Percentiles rank a stretch among this genome's conserved stretches.
These are phyloP conservation scores for Zapornia atra DNA, from an alignment of 2,113 vertebrate species.

Conservation along the genomic window DNA sequence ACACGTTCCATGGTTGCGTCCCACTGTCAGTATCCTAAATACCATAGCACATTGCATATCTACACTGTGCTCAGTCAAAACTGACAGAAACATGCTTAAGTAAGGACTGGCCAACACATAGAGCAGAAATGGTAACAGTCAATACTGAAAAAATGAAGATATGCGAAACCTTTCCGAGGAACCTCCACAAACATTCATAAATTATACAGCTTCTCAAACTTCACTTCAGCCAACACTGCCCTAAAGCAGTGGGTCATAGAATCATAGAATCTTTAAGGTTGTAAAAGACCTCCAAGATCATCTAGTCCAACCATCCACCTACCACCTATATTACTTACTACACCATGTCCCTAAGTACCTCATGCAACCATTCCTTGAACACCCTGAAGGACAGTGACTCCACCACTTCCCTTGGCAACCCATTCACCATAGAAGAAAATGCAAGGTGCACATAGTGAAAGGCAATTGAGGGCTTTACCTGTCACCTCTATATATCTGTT, in stretches of 20 bases:
- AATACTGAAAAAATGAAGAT: neutral
- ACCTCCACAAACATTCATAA: neutral
- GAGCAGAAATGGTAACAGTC: neutral
- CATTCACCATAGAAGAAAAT: neutral
- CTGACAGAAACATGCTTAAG: neutral
- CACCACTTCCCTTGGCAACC: no score
- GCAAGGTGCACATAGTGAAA: rapidly evolving
- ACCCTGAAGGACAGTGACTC: no score
- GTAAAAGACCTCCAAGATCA: no score
- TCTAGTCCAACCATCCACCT: no score
- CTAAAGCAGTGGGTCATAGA: neutral
- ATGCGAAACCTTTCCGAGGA: neutral
- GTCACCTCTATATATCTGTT: neutral
- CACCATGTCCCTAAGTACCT: no score
- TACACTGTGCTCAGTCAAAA: neutral
- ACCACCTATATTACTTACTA: no score
- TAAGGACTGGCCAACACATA: neutral
- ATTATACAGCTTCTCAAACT: neutral
- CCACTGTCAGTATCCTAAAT: neutral
- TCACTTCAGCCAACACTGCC: neutral
- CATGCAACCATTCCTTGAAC: no score
- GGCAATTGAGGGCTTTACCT: neutral
- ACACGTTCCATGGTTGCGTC: neutral
- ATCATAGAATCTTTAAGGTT: no score
- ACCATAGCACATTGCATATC: neutral